Percentiles rank a stretch among this genome's conserved stretches.
phyloP scores from a whole-genome alignment of 2,113 vertebrate species.

The Mustelus asterias region DNA sequence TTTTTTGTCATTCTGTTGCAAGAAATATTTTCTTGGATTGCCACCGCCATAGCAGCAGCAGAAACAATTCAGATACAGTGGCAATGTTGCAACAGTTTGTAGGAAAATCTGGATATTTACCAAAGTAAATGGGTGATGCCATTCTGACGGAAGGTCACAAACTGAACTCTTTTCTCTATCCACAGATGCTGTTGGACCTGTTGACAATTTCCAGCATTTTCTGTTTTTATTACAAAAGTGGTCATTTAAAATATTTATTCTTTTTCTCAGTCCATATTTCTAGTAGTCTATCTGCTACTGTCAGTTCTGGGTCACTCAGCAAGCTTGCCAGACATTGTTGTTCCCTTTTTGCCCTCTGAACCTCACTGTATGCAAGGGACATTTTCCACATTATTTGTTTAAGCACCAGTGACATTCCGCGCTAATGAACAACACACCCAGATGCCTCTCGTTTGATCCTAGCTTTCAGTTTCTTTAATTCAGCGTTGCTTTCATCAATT shows the following conservation, averaged over 20 bases:
- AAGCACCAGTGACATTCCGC: neutral
- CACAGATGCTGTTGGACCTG: neutral
- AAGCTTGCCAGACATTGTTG: neutral
- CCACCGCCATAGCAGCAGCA: neutral
- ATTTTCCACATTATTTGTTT: neutral
- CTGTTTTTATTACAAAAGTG: neutral
- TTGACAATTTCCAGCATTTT: neutral
- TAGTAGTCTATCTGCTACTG: neutral
- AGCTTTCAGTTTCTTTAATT: conserved; percentile 68
- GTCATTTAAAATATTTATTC: neutral
- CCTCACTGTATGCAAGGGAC: neutral
- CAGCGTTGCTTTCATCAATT: conserved; percentile 57
- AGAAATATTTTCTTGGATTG: neutral
- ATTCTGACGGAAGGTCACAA: neutral
- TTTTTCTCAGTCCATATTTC: neutral
- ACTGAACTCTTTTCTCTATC: neutral
- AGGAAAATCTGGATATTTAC: neutral
- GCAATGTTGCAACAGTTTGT: neutral
- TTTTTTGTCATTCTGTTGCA: neutral
- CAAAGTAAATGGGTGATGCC: neutral
- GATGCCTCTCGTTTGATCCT: conserved; percentile 65
- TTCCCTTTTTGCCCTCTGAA: neutral
- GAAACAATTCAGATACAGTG: neutral
- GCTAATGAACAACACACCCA: conserved; percentile 74
- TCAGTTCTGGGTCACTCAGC: neutral